Conservation (phyloP, 2,797 vertebrate species). For the Ptychadena robeensis region DNA sequence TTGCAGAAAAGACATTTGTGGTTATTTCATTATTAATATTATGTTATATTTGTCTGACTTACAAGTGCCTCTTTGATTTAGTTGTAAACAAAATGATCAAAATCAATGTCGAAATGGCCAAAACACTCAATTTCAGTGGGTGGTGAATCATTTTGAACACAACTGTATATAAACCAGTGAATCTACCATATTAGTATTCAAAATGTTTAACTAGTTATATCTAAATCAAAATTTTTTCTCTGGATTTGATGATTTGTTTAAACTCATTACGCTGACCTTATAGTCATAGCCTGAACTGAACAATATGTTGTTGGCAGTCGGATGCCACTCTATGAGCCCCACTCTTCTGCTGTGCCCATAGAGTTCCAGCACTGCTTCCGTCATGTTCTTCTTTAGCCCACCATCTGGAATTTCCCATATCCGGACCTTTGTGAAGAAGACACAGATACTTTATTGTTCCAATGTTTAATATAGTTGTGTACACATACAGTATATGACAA, state of each 20-base stretch:
- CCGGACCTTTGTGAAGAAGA: slow-evolving; percentile 80
- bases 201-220: background rate
- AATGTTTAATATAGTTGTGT: background rate
- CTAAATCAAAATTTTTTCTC: background rate
- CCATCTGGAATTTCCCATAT: slow-evolving; percentile 97
- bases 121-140: too few species aligned
- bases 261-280: slow-evolving; percentile 78
- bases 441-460: background rate
- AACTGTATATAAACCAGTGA: background rate
- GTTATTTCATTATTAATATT: too few species aligned
- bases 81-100: too few species aligned
- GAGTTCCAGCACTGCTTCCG: slow-evolving; percentile 88
- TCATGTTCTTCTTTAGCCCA: slow-evolving; percentile 90
- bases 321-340: slow-evolving; percentile 97
- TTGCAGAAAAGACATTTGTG: too few species aligned
- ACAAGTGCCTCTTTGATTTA: too few species aligned
- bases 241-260: background rate
- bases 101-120: too few species aligned
- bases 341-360: slow-evolving; percentile 96
- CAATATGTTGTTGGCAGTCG: slow-evolving; percentile 93
- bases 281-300: slow-evolving; percentile 98
- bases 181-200: background rate
- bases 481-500: too few species aligned
- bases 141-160: too few species aligned
- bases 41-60: too few species aligned